A percentile compares a stretch with the other conserved stretches of the same genome.
phyloP scores from a whole-genome alignment of 2,888 invertebrate genomes.

The Polyommatus iphigenia region DNA sequence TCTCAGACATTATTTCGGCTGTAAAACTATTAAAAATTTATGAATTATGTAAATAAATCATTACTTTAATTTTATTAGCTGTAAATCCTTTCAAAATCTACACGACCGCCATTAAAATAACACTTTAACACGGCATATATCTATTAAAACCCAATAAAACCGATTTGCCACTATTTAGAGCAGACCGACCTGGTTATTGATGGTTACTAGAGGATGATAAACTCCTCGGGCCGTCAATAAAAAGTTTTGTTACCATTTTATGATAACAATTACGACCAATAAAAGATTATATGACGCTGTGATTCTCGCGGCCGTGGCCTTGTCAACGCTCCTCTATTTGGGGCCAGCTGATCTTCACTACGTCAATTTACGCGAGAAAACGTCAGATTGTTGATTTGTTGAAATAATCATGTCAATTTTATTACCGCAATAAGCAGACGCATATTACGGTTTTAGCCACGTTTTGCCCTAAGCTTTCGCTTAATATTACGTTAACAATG shows the following conservation, averaged over 20 bases:
- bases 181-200: conserved; percentile 59
- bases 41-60: conserved; percentile 28
- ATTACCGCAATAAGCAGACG: not conserved
- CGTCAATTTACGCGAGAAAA: not conserved
- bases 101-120: conserved; percentile 35
- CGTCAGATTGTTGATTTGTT: not conserved
- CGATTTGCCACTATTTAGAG: conserved; percentile 67
- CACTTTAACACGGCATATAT: conserved; percentile 52
- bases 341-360: not conserved
- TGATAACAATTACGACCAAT: conserved; percentile 79
- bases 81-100: conserved; percentile 36
- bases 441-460: not conserved
- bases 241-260: conserved; percentile 79
- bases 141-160: conserved; percentile 72
- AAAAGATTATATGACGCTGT: conserved; percentile 76
- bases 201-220: conserved; percentile 67
- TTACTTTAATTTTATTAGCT: conserved; percentile 28
- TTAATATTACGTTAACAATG: not conserved
- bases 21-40: conserved; percentile 20
- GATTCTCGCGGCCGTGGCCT: conserved; percentile 67
- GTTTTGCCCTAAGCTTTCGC: not conserved
- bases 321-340: conserved; percentile 23
- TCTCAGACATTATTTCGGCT: not conserved
- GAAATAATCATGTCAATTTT: not conserved
- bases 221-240: conserved; percentile 76